Percentiles rank a stretch among this genome's conserved stretches.
Evolutionary conservation across 2,888 invertebrate species (phyloP).

Genomic region (Amiota mariae): DNA sequence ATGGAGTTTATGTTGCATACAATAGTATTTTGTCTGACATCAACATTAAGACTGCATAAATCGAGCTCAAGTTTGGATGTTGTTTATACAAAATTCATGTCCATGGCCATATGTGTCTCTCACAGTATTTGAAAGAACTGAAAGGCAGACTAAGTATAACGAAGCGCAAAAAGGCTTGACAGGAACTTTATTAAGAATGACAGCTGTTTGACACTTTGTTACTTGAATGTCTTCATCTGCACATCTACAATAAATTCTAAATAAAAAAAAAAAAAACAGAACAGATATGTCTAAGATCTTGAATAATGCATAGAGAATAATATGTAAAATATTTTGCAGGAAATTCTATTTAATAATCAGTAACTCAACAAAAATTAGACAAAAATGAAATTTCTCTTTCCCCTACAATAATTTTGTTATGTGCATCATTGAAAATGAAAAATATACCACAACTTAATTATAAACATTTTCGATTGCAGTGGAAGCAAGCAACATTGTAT

Average conservation of each 20-base stretch:
- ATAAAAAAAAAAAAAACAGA: not conserved
- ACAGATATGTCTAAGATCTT: not conserved
- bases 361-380: no score
- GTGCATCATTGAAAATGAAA: no score
- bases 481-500: slow-evolving; percentile 13
- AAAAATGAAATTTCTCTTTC: no score
- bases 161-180: not conserved
- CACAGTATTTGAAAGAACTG: no score
- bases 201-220: slow-evolving; percentile 8
- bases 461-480: slow-evolving; percentile 1
- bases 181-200: slow-evolving; percentile 19
- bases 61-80: not conserved
- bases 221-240: not conserved
- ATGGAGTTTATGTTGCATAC: no score
- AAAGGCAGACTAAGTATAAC: slow-evolving; percentile 18
- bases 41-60: not conserved
- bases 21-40: not conserved
- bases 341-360: no score
- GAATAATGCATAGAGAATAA: not conserved
- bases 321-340: no score
- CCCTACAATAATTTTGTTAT: no score
- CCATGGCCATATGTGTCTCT: not conserved
- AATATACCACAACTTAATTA: slow-evolving; percentile 3
- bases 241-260: no score
- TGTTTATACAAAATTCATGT: slow-evolving; percentile 2